Base-by-base conservation (phyloP, 2,888 invertebrate genomes). In the Julus scandinavius region DNA sequence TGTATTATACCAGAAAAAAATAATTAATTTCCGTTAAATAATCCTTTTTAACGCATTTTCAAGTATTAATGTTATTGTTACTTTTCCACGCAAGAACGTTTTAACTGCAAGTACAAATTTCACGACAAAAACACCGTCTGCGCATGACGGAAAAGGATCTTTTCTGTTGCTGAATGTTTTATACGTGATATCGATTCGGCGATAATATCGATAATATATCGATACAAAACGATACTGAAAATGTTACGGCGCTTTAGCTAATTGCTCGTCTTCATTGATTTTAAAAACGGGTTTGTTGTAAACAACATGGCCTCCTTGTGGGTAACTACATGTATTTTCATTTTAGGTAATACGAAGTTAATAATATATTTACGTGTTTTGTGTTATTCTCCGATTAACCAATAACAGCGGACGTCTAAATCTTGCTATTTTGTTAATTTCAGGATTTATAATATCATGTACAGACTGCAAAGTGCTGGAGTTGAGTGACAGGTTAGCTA, bases 391-490 rank as follows among this genome's bases (percentile, higher is more conserved):
- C 13, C 1, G 80, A 7, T 2, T 13, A 80, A 2, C 1, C 1
- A 7, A 9, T 29, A n/a, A n/a, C n/a, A 4, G 63, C 17, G 1
- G 7, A 15, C 4, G 9, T n/a, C 20, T 85, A 72, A 11, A 20
- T 4, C 17, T 17, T n/a, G 80, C 11, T 29, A 29, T 80, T 29
- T 45, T 80, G 9, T 80, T 20, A 38, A 20, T 80, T 38, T 38
- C 38, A 80, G 80, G 80, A 4, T 38, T 80, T 80, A 38, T 80
- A 38, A 38, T 80, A 1, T 20, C 85, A 13, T 17, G 41, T 11
- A 17, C 40, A 49, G 80, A 29, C 1, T 80, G 80, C 41, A 88
- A 88, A 91, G 97, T 97, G 85, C 93, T 97, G 91, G 97, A 97
- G 92, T 93, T 97, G 89, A 97, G 96, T 91, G 94, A 94, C 91